These are phyloP conservation scores for Metellina segmentata DNA, from an alignment of 2,888 invertebrate species.

Conservation along the genomic window DNA sequence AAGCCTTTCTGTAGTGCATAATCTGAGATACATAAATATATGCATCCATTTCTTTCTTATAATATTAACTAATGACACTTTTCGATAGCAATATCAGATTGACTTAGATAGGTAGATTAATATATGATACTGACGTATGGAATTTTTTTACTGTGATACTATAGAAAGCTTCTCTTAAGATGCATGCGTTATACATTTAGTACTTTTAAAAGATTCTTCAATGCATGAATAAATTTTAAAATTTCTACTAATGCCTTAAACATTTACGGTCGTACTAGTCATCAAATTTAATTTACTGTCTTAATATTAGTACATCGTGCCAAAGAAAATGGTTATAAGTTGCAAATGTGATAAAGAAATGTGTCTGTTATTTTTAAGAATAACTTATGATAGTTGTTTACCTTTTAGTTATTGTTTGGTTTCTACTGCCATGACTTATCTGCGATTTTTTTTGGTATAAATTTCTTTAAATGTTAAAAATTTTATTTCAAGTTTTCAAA, in stretches of 20 bases:
- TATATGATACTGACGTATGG: not conserved
- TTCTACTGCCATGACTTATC: not conserved
- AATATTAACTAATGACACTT: slow-evolving; percentile 35
- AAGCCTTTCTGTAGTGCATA: slow-evolving; percentile 18
- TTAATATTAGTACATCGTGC: not conserved
- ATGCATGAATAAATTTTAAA: not conserved
- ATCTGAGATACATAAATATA: slow-evolving; percentile 2
- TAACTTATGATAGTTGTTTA: no score
- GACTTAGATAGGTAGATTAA: not conserved
- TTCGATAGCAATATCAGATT: slow-evolving; percentile 4
- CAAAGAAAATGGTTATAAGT: not conserved
- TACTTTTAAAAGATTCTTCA: not conserved
- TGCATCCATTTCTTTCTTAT: slow-evolving; percentile 25
- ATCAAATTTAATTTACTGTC: not conserved
- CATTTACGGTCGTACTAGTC: not conserved
- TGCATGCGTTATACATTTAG: not conserved
- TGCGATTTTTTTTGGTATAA: no score
- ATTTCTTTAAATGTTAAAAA: no score
- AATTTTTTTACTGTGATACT: slow-evolving; percentile 1
- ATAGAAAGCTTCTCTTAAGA: not conserved
- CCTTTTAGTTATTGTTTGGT: not conserved
- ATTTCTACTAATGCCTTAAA: not conserved
- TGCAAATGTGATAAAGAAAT: not conserved
- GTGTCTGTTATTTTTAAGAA: no score
- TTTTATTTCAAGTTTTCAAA: not conserved